phyloP scores from a whole-genome alignment of 2,888 invertebrate genomes.

The Plebejus anna region DNA sequence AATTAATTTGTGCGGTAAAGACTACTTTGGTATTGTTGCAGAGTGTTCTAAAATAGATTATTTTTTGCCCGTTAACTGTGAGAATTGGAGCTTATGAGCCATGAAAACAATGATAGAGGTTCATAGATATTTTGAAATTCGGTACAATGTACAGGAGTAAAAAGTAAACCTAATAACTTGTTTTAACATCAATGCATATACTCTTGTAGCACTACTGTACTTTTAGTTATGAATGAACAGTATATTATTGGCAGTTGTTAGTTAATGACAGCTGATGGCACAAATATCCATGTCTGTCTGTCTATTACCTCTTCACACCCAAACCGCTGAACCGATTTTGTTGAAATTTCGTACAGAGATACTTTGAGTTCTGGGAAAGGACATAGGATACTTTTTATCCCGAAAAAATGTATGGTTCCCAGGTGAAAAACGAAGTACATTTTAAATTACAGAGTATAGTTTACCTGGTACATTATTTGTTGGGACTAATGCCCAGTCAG shows the following conservation, averaged over 20 bases:
- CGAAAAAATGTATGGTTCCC: too few relatives aligned
- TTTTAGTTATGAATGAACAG: background rate
- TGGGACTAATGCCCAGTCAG: conserved; percentile 66
- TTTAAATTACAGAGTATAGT: conserved; percentile 30
- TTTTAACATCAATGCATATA: background rate
- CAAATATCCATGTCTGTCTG: background rate
- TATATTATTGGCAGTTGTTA: background rate
- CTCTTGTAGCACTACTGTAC: background rate
- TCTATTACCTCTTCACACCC: too few relatives aligned
- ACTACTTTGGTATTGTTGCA: background rate
- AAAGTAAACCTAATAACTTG: background rate
- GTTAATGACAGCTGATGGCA: background rate
- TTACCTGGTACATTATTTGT: conserved; percentile 71
- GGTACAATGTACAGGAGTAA: background rate
- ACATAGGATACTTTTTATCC: too few relatives aligned
- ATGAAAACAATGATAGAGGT: background rate
- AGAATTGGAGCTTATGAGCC: background rate
- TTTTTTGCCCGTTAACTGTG: background rate
- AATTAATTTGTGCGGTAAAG: too few relatives aligned
- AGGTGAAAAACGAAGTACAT: too few relatives aligned
- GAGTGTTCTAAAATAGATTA: background rate
- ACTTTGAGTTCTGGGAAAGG: too few relatives aligned
- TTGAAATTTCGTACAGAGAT: too few relatives aligned
- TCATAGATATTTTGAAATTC: background rate
- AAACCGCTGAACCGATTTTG: too few relatives aligned